phyloP scores from a whole-genome alignment of 1,140 invertebrate species.

The Carposina sasakii region DNA sequence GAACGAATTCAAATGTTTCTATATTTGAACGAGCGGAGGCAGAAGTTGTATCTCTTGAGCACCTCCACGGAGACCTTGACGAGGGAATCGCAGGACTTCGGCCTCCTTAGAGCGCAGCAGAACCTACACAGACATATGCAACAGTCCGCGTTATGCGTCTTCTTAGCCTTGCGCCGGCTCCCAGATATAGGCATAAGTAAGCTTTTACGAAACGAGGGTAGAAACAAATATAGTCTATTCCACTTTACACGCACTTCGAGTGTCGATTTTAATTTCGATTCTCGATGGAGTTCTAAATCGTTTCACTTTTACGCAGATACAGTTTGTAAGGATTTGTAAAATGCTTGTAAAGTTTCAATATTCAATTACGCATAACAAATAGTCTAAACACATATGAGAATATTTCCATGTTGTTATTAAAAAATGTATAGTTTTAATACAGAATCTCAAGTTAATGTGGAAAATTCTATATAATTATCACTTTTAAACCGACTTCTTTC shows the following conservation, averaged over 20 bases:
- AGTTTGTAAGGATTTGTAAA: no score
- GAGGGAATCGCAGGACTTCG: constrained; percentile 43
- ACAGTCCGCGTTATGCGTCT: constrained; percentile 47
- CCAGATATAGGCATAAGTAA: constrained; percentile 61
- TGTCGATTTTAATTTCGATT: no score
- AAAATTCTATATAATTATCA: no score
- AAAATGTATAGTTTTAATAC: no score
- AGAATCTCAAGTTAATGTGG: no score
- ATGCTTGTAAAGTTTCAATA: no score
- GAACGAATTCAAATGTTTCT: constrained; percentile 30
- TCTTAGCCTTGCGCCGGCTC: constrained; percentile 44
- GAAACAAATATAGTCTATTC: no score
- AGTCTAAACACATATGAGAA: constrained; percentile 58
- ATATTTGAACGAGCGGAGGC: constrained; percentile 62
- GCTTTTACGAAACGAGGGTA: constrained; percentile 48
- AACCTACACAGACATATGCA: constrained; percentile 44
- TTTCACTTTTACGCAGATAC: no score
- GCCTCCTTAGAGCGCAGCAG: constrained; percentile 46
- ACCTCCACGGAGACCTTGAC: constrained; percentile 52
- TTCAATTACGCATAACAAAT: constrained; percentile 43
- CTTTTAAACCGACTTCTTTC: no score
- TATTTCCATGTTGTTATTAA: constrained; percentile 48
- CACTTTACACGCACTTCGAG: no score
- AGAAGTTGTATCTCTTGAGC: constrained; percentile 60
- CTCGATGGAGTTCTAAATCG: no score